Evolutionary conservation across 2,888 invertebrate species (phyloP), one percentile per base, ranked within the genome.

Genomic region (Belgica antarctica): DNA sequence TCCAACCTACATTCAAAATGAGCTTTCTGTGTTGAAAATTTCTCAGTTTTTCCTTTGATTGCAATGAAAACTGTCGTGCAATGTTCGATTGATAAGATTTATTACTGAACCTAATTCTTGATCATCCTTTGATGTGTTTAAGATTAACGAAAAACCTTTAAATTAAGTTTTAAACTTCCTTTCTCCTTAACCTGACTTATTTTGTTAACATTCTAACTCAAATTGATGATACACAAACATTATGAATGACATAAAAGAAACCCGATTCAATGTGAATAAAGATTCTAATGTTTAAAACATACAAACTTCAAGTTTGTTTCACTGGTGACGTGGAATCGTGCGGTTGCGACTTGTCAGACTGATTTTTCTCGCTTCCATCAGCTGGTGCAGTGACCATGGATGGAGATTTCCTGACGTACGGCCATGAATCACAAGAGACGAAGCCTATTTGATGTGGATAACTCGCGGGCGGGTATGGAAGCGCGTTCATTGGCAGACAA

Each of bases 181-280:
- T 31, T 31, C 4, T 31, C 4, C 4, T 31, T 10, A 31, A 4
- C 10, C 31, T 31, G 10, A 31, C 4, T 31, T 4, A 31, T 31
- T 7, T 7, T 4, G 10, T 4, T 31, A 31, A 31, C 31, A 31
- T 8, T 34, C 12, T 34, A 7, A 34, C 34, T 34, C 34, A 8
- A 7, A 12, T 12, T 34, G 34, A 34, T 34, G 12, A 34, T 7
- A 34, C 7, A 34, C 7, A 8, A 34, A 34, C 34, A 34, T n/a
- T n/a, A n/a, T n/a, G 34, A 34, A 34, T 8, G 12, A 8, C 7
- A 34, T 8, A 34, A 12, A 8, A 12, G 34, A 41, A 41, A 41
- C 8, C 41, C n/a, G n/a, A 41, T 41, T n/a, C 41, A 41, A 41
- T 41, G 41, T 41, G 41, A 41, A 41, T 41, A 41, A 41, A 41